Percentiles rank a stretch among this genome's conserved stretches.
Conservation (phyloP, 2,888 invertebrate genomes). For the Vannuccia rotundouncinata region DNA sequence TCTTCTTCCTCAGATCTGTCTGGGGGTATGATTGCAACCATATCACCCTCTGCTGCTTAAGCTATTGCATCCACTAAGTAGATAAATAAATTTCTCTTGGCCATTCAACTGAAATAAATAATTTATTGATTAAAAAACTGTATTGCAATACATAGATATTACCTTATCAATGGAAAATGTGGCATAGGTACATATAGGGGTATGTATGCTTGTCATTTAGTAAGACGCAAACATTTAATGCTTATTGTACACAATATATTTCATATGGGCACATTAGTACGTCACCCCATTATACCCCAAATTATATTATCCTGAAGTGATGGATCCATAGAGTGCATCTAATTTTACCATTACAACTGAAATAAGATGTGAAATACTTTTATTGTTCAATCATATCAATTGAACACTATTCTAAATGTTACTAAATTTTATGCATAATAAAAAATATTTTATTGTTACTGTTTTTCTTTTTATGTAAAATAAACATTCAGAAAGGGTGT, state of each 20-base stretch:
- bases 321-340: neutral
- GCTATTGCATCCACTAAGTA: neutral
- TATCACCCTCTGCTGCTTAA: neutral
- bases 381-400: neutral
- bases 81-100: neutral
- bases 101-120: neutral
- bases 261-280: neutral
- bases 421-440: neutral
- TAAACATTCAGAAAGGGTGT: neutral
- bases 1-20: neutral
- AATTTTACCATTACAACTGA: neutral
- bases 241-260: neutral
- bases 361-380: neutral
- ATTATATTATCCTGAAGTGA: neutral
- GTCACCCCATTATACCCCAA: neutral
- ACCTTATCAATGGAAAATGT: neutral
- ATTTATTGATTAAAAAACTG: neutral
- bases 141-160: neutral
- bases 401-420: neutral
- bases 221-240: neutral
- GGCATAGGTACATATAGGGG: neutral
- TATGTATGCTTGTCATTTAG: neutral
- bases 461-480: neutral
- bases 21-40: neutral
- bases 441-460: neutral